Evolutionary conservation across 2,113 vertebrate genomes (phyloP).

Genomic region (Pomatostomus ruficeps): DNA sequence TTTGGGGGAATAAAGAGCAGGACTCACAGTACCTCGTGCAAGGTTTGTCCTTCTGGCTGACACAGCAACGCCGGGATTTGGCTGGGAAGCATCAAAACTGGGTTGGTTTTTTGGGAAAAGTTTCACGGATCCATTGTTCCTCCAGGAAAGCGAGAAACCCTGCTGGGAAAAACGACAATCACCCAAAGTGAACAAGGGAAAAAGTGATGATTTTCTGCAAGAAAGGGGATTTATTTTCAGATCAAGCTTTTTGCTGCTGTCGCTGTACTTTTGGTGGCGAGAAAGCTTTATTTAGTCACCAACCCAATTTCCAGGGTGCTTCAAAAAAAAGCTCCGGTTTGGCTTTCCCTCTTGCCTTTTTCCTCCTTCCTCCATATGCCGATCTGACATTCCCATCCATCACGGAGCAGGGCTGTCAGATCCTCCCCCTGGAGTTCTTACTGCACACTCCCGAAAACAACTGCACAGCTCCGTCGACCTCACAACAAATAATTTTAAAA

Average conservation of each 20-base stretch:
- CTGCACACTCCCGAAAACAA: background rate
- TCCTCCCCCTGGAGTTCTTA: background rate
- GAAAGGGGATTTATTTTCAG: background rate
- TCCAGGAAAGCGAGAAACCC: background rate
- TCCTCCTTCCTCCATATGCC: background rate
- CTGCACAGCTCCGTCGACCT: background rate
- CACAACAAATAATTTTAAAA: background rate
- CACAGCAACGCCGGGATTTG: background rate
- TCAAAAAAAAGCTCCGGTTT: background rate
- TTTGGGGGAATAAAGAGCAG: background rate
- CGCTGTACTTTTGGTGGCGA: background rate
- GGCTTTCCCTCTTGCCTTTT: background rate
- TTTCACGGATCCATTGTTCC: background rate
- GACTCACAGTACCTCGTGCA: background rate
- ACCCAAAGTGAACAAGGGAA: background rate
- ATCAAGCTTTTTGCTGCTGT: background rate
- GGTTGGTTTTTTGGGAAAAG: background rate
- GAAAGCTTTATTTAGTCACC: background rate
- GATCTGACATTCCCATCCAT: background rate
- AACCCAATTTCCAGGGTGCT: background rate
- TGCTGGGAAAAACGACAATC: background rate
- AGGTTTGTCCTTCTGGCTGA: background rate
- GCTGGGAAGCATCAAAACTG: background rate
- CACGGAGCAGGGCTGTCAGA: background rate
- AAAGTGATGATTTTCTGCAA: background rate